Base-by-base conservation (phyloP, 2,888 invertebrate genomes). In the Morpho helenor region DNA sequence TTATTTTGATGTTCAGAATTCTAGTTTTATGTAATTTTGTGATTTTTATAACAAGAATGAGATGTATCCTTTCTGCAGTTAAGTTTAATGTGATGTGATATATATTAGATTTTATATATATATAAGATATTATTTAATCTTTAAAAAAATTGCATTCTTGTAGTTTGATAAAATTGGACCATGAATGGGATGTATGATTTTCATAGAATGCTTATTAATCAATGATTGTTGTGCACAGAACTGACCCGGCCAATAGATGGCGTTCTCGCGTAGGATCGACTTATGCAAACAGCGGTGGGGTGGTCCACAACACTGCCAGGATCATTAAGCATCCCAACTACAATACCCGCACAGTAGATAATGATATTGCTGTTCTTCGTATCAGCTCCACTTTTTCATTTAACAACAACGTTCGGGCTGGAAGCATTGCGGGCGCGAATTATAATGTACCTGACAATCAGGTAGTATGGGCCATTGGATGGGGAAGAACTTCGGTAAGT, bases 401-500 rank as follows among this genome's bases (percentile, higher is more conserved):
- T 42, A 69, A 60, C 43, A 63, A 60, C 40, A 56, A 56, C 6
- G 68, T 73, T 0, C 63, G 60, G n/a, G 57, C 68, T 0, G 72
- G 63, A 0, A 61, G 48, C 16, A 73, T 76, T 9, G 72, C 77
- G 3, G 71, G 71, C 2, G 3, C 68, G 6, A 68, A 65, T 52
- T 77, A 75, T 59, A 62, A 63, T 41, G 63, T 76, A 7, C 57
- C 52, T 7, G 77, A 76, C 39, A 74, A 74, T 45, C 63, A 68
- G 51, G 60, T 59, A 5, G 75, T 79, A 6, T 74, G 65, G 68
- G 76, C 75, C 31, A 64, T 71, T 41, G 77, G 77, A 66, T 77
- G 76, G 76, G 77, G 76, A 3, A 42, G 52, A 2, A 70, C 66
- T 16, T 22, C 59, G 31, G 75, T 75, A 60, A 72, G 72, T 70